These are phyloP conservation scores for Oppia nitens DNA, from an alignment of 1,140 invertebrate genomes.

Conservation along the genomic window DNA sequence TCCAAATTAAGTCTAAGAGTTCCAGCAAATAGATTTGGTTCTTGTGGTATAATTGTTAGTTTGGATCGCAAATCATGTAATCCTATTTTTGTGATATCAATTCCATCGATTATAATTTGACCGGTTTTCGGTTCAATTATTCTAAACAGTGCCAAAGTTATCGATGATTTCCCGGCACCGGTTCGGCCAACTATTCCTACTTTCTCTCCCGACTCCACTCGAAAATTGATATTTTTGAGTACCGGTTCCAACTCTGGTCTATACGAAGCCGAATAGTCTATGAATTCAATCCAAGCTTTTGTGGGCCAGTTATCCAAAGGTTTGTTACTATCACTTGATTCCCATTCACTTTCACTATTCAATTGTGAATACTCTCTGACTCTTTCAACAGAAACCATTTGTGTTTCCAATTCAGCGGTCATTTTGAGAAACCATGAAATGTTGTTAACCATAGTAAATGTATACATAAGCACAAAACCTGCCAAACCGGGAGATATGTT, in stretches of 20 bases:
- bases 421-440: conserved; percentile 42
- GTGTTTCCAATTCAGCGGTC: conserved; percentile 42
- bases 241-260: conserved; percentile 62
- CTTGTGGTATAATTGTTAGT: conserved; percentile 80
- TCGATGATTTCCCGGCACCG: conserved; percentile 35
- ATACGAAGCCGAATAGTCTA: conserved; percentile 57
- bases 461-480: conserved; percentile 73
- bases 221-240: conserved; percentile 48
- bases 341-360: conserved; percentile 31
- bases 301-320: conserved; percentile 45
- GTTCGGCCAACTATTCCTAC: conserved; percentile 51
- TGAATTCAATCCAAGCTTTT: conserved; percentile 51
- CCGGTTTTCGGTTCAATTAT: conserved; percentile 48
- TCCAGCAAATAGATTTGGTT: conserved; percentile 77
- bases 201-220: conserved; percentile 53
- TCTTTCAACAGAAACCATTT: conserved; percentile 45
- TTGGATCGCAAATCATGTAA: conserved; percentile 53
- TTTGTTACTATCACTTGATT: conserved; percentile 14
- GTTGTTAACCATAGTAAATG: conserved; percentile 49
- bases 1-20: conserved; percentile 76
- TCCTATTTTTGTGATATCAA: conserved; percentile 53
- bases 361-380: conserved; percentile 50
- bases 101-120: conserved; percentile 55
- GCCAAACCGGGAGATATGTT: conserved; percentile 54
- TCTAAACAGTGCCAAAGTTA: conserved; percentile 37